phyloP scores from a whole-genome alignment of 2,888 invertebrate genomes.

The Formica aserva region DNA sequence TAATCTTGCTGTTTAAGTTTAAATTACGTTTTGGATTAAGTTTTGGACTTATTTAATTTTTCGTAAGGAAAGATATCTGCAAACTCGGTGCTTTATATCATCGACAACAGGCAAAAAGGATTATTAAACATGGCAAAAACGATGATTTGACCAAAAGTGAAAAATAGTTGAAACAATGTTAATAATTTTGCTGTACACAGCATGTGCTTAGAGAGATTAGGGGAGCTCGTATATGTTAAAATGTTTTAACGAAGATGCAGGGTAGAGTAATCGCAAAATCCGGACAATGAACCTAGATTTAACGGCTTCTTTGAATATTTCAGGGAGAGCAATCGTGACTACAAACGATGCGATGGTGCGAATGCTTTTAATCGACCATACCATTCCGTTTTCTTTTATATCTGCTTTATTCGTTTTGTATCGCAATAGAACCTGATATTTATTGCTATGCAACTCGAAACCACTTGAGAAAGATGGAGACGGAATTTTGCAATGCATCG shows the following conservation, averaged over 20 bases:
- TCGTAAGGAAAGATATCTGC: not conserved
- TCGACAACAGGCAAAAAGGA: slow-evolving; percentile 17
- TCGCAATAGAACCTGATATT: slow-evolving; percentile 44
- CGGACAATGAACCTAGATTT: slow-evolving; percentile 64
- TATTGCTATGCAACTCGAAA: slow-evolving; percentile 39
- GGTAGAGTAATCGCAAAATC: not conserved
- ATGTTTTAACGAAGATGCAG: slow-evolving; percentile 33
- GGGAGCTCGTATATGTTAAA: slow-evolving; percentile 46
- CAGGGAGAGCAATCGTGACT: slow-evolving; percentile 60
- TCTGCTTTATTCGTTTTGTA: slow-evolving; percentile 28
- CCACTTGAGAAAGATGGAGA: slow-evolving; percentile 21
- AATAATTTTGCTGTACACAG: slow-evolving; percentile 59
- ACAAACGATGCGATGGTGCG: slow-evolving; percentile 60
- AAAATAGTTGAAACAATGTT: slow-evolving; percentile 55
- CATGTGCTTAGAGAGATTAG: slow-evolving; percentile 42
- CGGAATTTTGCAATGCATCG: not conserved
- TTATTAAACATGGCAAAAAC: slow-evolving; percentile 52
- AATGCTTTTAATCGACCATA: slow-evolving; percentile 70
- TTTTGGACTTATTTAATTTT: not conserved
- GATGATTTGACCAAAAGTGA: not conserved
- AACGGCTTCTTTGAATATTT: slow-evolving; percentile 73
- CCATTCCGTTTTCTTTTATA: slow-evolving; percentile 57
- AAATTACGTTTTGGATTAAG: not conserved
- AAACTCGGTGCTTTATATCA: slow-evolving; percentile 30
- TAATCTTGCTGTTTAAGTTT: not conserved